These are phyloP conservation scores for Anthopleura xanthogrammica DNA, from an alignment of 92 coral and sea anemone species.

Conservation along the genomic window DNA sequence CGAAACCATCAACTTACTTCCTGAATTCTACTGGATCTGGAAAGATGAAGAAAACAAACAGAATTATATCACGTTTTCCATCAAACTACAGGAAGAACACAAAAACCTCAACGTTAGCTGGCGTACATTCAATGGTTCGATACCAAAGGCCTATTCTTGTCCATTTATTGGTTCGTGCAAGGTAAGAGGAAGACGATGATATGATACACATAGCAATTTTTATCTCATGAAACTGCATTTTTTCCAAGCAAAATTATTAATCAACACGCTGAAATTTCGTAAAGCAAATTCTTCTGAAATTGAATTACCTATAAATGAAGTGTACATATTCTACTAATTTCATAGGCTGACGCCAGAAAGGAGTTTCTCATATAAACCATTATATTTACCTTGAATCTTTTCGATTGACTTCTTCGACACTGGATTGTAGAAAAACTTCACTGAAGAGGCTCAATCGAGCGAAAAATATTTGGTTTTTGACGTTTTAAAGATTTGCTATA, in stretches of 20 bases:
- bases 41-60: not conserved
- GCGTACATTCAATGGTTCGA: not conserved
- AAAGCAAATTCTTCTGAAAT: too few relatives aligned
- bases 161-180: constrained; percentile 7
- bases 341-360: too few relatives aligned
- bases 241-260: not conserved
- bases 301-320: not conserved
- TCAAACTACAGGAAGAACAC: not conserved
- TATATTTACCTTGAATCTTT: too few relatives aligned
- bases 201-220: too few relatives aligned
- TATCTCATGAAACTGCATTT: too few relatives aligned
- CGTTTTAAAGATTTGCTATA: too few relatives aligned
- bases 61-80: constrained; percentile 1
- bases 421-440: too few relatives aligned
- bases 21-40: constrained; percentile 14
- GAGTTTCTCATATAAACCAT: too few relatives aligned
- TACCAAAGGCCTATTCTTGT: constrained; percentile 12
- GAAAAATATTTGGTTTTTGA: too few relatives aligned
- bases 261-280: not conserved
- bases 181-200: not conserved
- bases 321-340: too few relatives aligned
- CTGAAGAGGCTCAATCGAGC: too few relatives aligned
- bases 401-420: too few relatives aligned
- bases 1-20: constrained; percentile 8
- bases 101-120: not conserved